Percentiles rank a stretch among this genome's conserved stretches.
Evolutionary conservation across 2,113 vertebrate species (phyloP).

Genomic region (Caretta caretta): DNA sequence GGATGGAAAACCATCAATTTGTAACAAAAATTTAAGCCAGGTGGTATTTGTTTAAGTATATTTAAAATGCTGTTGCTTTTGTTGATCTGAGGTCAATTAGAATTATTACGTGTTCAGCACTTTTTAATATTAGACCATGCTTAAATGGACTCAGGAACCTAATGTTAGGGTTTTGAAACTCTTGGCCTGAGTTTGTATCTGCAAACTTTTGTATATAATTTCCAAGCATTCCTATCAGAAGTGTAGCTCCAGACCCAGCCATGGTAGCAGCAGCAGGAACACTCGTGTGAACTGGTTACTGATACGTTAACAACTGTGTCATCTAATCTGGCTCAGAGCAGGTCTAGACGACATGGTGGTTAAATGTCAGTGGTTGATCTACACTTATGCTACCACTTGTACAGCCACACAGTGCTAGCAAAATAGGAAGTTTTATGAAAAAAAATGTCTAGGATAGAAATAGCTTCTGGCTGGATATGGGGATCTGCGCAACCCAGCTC

Average conservation of each 20-base stretch:
- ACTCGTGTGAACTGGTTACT: background rate
- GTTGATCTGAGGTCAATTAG: background rate
- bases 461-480: background rate
- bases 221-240: background rate
- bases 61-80: background rate
- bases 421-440: background rate
- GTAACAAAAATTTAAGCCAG: background rate
- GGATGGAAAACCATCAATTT: background rate
- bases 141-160: background rate
- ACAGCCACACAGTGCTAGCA: background rate
- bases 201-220: background rate
- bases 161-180: background rate
- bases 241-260: accelerated
- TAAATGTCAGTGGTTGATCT: background rate
- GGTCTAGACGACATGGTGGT: background rate
- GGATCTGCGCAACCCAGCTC: background rate
- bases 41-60: background rate
- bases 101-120: background rate
- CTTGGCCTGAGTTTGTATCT: background rate
- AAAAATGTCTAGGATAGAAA: background rate
- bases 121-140: background rate
- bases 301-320: background rate
- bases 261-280: background rate
- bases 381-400: background rate
- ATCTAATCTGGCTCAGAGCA: background rate